A percentile compares a stretch with the other conserved stretches of the same genome.
Evolutionary conservation across 2,797 vertebrate species (phyloP).

Genomic region (Anabacerthia variegaticeps): DNA sequence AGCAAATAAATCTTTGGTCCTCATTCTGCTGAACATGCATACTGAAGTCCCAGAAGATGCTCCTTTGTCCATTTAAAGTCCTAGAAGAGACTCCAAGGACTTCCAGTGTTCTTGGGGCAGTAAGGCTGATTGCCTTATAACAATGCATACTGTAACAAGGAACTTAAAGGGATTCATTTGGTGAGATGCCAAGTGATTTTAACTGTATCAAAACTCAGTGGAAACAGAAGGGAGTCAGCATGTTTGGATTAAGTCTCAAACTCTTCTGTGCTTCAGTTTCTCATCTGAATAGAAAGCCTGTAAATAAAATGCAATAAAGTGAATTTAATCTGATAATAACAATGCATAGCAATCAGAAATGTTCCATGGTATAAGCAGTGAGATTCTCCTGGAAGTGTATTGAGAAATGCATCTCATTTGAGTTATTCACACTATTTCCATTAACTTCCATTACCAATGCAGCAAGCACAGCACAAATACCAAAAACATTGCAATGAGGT

Average conservation of each 20-base stretch:
- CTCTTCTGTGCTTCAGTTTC: neutral
- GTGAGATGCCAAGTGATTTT: neutral
- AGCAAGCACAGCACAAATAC: neutral
- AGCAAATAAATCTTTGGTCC: neutral
- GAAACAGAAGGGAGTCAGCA: neutral
- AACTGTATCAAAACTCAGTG: neutral
- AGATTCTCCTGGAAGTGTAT: neutral
- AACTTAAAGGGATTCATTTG: neutral
- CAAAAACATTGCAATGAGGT: neutral
- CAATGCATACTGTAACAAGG: neutral
- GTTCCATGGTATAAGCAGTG: neutral
- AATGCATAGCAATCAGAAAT: neutral
- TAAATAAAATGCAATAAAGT: conserved; percentile 54
- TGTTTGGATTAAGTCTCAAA: neutral
- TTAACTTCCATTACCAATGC: neutral
- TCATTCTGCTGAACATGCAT: neutral
- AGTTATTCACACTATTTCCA: neutral
- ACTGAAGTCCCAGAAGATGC: neutral
- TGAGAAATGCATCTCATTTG: neutral
- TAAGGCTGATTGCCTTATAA: neutral
- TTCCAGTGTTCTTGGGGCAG: neutral
- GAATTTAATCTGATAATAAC: conserved; percentile 37
- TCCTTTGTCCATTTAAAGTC: neutral
- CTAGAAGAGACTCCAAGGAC: neutral
- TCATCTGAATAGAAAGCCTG: neutral